A percentile compares a stretch with the other conserved stretches of the same genome.
These are phyloP conservation scores for Podarcis raffonei DNA, from an alignment of 2,113 vertebrate species.

Conservation along the genomic window DNA sequence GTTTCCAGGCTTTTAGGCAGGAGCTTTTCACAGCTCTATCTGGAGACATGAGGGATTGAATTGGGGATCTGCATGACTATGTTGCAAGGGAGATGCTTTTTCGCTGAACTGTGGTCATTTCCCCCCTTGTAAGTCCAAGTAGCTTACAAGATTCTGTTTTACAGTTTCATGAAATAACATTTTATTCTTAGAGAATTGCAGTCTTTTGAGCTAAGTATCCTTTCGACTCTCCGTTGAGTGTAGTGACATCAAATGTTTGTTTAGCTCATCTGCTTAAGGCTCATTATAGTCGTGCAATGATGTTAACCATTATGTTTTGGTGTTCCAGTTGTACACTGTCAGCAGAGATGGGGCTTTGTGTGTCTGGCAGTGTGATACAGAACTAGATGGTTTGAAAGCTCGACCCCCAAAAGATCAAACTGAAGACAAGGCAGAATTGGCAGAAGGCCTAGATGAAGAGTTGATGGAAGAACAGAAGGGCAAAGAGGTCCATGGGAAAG, in stretches of 20 bases:
- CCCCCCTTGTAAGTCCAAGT: not conserved
- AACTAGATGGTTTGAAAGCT: constrained; percentile 79
- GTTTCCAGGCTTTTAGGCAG: too few relatives aligned
- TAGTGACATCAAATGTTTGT: not conserved
- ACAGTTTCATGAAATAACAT: not conserved
- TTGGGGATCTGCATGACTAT: too few relatives aligned
- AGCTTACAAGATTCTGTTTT: not conserved
- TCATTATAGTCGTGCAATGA: accelerated
- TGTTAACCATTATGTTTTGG: accelerated
- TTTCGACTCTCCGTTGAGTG: not conserved
- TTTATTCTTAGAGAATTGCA: not conserved
- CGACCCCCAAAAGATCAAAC: constrained; percentile 61
- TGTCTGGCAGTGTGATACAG: constrained; percentile 92
- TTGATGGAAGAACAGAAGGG: constrained; percentile 68
- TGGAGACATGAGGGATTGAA: too few relatives aligned
- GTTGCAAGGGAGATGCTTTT: too few relatives aligned
- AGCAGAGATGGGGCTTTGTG: constrained; percentile 93
- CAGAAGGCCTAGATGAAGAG: constrained; percentile 46
- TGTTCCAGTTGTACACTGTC: constrained; percentile 87
- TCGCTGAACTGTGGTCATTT: not conserved
- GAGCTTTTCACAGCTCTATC: too few relatives aligned
- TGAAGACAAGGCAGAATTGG: constrained; percentile 48
- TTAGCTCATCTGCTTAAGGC: not conserved
- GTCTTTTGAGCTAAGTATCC: not conserved
- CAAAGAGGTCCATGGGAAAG: constrained; percentile 84